phyloP scores from a whole-genome alignment of 37 sponge, comb jelly and placozoan species.

The Chondrilla cf. caribensis region DNA sequence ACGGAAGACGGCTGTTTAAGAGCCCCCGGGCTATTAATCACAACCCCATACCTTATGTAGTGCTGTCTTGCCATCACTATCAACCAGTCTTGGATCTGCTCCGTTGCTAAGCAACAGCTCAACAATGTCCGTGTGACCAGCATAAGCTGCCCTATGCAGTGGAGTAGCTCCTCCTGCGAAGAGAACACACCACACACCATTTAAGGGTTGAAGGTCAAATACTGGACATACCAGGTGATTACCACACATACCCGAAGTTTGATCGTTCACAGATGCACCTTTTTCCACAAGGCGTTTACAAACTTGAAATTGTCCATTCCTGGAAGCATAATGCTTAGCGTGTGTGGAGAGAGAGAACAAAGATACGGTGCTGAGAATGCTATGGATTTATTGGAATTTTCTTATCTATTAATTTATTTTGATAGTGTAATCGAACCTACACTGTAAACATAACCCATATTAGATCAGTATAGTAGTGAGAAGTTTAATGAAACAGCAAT shows the following conservation, averaged over 20 bases:
- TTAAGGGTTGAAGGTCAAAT: not conserved
- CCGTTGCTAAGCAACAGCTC: conserved; percentile 26
- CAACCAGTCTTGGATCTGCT: conserved; percentile 46
- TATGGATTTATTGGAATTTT: too few relatives aligned
- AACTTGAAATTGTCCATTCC: conserved; percentile 56
- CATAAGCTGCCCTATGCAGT: conserved; percentile 70
- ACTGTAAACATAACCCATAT: too few relatives aligned
- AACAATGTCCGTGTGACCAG: conserved; percentile 56
- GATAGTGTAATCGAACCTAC: too few relatives aligned
- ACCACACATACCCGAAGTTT: conserved; percentile 37
- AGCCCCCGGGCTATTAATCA: too few relatives aligned
- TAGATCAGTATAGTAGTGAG: too few relatives aligned
- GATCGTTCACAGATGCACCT: conserved; percentile 59
- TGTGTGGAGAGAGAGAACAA: not conserved
- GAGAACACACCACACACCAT: not conserved
- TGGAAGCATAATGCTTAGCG: conserved; percentile 78
- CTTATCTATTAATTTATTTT: too few relatives aligned
- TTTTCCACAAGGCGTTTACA: conserved; percentile 45
- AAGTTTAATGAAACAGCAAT: too few relatives aligned
- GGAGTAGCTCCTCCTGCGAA: conserved; percentile 67
- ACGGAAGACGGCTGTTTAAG: not conserved
- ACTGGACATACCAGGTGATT: not conserved
- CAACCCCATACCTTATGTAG: conserved; percentile 60
- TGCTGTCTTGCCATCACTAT: conserved; percentile 73
- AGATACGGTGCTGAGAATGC: not conserved